Evolutionary conservation across 2,888 invertebrate genomes (phyloP).

Genomic region (Caradrina clavipalpis): DNA sequence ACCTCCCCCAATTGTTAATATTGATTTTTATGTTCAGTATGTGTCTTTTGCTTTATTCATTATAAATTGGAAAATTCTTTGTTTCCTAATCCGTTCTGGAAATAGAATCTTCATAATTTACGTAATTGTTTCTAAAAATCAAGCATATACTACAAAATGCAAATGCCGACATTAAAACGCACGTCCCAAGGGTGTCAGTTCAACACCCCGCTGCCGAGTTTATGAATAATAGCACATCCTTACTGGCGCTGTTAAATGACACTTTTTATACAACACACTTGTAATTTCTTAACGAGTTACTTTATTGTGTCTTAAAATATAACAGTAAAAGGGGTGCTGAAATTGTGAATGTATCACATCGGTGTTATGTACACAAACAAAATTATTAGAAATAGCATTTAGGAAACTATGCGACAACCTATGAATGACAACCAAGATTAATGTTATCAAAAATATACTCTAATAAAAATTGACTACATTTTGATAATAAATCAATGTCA

Average conservation of each 20-base stretch:
- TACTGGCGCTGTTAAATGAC: constrained; percentile 68
- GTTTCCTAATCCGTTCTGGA: background rate
- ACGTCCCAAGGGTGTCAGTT: constrained; percentile 78
- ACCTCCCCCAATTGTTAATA: too few relatives aligned
- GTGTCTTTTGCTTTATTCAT: too few relatives aligned
- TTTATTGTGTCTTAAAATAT: constrained; percentile 44
- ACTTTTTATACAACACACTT: constrained; percentile 66
- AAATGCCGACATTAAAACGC: constrained; percentile 85
- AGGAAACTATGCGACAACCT: too few relatives aligned
- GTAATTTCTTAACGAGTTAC: constrained; percentile 62
- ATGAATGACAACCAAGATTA: too few relatives aligned
- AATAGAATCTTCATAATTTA: background rate
- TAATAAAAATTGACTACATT: too few relatives aligned
- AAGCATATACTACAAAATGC: constrained; percentile 77
- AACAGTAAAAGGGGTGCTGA: constrained; percentile 22
- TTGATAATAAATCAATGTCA: too few relatives aligned
- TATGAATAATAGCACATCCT: constrained; percentile 85
- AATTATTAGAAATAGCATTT: too few relatives aligned
- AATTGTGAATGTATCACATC: background rate
- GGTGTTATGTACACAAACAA: too few relatives aligned
- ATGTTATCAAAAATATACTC: too few relatives aligned
- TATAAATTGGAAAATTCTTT: background rate
- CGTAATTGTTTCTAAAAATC: constrained; percentile 62
- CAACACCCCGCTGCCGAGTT: constrained; percentile 76
- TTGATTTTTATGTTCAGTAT: too few relatives aligned